Evolutionary conservation across 2,113 vertebrate species (phyloP), one percentile per base, ranked within the genome.

Genomic region (Malurus alboscapulatus): DNA sequence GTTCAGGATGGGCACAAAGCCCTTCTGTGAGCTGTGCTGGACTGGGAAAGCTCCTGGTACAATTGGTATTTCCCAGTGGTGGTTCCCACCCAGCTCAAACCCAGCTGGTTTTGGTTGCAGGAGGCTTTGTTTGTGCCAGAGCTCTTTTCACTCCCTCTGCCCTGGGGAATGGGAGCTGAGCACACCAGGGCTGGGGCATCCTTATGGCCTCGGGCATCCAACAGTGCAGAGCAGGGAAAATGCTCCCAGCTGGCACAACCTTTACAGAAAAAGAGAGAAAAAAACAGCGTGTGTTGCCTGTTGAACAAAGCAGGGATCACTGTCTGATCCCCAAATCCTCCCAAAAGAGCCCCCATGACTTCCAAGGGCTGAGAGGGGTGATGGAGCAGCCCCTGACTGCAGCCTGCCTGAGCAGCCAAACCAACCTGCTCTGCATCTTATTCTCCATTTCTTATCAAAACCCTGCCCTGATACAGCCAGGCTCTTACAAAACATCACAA

Each of bases 401-500:
- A 85, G 55, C 6, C 50, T 22, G 40, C 20, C 48, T 2, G 34
- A 72, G 54, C 77, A 75, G 82, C 83, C 79, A 83, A 57, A 62
- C 55, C 69, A 14, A 30, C 8, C 61, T 34, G 36, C 47, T 53
- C 53, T 22, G 44, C 21, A 3, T 16, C 54, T 58, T 44, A 21
- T 24, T 10, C 71, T 27, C 61, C 50, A 3, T 65, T 88, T 57
- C 95, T 93, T 88, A 96, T 88, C 90, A 87, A 68, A 94, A 87
- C n/a, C 15, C 66, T 54, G 80, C 53, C 62, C 73, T 84, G 80
- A 84, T 53, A 42, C 34, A 62, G 63, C 50, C 36, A 77, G 65
- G 27, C 57, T 76, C 87, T 51, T 21, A 34, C 44, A 58, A 36
- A 69, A 63, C 82, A 34, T 13, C 2, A 40, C 1, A 5, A 42